Percentiles rank a stretch among this genome's conserved stretches.
phyloP scores from a whole-genome alignment of 2,113 vertebrate genomes.

The Poicephalus gulielmi region DNA sequence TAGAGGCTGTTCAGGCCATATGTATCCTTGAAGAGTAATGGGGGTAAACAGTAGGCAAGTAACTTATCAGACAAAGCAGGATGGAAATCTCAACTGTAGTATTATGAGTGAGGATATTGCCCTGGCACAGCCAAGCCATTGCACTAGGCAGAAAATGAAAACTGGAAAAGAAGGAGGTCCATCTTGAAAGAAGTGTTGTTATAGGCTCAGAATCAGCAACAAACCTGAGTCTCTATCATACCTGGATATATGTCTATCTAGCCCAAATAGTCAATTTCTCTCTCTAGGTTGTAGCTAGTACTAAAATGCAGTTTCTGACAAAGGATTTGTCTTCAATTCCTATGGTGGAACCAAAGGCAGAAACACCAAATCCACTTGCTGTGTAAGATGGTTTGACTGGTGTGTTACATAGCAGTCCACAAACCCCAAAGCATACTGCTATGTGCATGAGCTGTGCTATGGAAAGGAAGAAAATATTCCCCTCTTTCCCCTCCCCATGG shows the following conservation, averaged over 20 bases:
- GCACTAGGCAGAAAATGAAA: fast-evolving
- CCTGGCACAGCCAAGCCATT: too few species aligned
- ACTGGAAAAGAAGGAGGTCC: fast-evolving
- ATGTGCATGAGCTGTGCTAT: fast-evolving
- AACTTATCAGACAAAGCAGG: fast-evolving
- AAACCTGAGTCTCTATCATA: neutral
- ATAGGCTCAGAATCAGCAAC: neutral
- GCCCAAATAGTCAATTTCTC: neutral
- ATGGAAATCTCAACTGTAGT: fast-evolving
- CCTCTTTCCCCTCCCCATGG: neutral
- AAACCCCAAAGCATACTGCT: neutral
- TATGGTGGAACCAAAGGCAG: neutral
- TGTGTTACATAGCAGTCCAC: neutral
- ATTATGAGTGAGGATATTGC: fast-evolving
- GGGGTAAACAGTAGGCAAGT: fast-evolving
- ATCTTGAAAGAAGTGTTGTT: fast-evolving
- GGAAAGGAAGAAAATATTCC: neutral
- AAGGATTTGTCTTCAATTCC: neutral
- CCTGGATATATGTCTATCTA: fast-evolving
- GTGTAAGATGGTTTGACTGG: neutral
- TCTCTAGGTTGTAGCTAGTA: neutral
- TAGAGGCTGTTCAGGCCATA: conserved; percentile 97
- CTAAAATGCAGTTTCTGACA: neutral
- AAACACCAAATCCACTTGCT: neutral
- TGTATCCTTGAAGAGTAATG: conserved; percentile 85